Percentiles rank a stretch among this genome's conserved stretches.
phyloP scores from a whole-genome alignment of 2,888 invertebrate genomes.

The Eumacrocentrus americanus region DNA sequence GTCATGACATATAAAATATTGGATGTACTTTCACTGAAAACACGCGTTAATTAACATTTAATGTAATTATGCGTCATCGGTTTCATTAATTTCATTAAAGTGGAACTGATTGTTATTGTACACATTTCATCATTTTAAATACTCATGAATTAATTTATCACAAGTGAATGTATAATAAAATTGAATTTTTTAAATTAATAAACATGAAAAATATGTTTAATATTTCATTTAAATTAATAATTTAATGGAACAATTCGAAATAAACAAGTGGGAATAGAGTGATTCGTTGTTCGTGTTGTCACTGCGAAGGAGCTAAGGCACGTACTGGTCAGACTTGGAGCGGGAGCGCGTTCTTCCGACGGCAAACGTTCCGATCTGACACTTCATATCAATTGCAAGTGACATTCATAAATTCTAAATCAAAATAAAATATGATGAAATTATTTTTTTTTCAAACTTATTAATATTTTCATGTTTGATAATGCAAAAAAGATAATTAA shows the following conservation, averaged over 20 bases:
- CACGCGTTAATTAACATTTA: not conserved
- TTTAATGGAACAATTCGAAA: not conserved
- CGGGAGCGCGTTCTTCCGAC: constrained; percentile 37
- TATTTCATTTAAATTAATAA: not conserved
- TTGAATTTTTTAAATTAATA: not conserved
- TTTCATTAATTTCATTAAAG: not conserved
- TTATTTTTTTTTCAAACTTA: not conserved
- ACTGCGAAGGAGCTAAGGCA: constrained; percentile 34
- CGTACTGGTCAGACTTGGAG: constrained; percentile 22
- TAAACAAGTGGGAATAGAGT: not conserved
- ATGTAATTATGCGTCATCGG: not conserved
- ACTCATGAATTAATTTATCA: not conserved
- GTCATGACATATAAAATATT: not conserved
- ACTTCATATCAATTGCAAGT: not conserved
- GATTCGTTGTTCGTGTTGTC: constrained; percentile 27
- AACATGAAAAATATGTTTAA: not conserved
- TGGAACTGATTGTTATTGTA: not conserved
- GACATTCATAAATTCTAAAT: not conserved
- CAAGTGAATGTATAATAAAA: too few species aligned
- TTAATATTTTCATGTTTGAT: not conserved
- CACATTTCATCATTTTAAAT: not conserved
- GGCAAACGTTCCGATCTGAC: constrained; percentile 26
- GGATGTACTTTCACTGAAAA: not conserved
- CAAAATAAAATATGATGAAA: not conserved
- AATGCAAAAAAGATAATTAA: not conserved